phyloP scores from a whole-genome alignment of 2,113 vertebrate species.

The Oxyruncus cristatus region DNA sequence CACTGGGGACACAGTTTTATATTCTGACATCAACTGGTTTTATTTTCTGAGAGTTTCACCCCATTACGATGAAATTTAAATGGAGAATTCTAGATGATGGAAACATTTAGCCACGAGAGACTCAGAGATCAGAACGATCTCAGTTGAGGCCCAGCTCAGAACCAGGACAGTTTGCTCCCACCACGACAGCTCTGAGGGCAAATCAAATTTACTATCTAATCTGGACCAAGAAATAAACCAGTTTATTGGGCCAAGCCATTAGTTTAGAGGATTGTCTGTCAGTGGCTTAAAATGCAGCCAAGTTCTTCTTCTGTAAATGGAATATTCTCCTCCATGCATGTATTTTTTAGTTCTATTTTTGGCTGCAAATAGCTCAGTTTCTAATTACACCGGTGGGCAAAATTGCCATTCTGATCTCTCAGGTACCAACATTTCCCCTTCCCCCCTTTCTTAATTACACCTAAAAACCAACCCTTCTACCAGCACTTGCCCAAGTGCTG shows the following conservation, averaged over 20 bases:
- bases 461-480: no score
- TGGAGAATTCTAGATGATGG: background rate
- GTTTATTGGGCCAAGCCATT: conserved; percentile 19
- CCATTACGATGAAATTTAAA: background rate
- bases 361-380: conserved; percentile 54
- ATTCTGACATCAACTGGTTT: no score
- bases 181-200: conserved; percentile 17
- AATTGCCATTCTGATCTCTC: conserved; percentile 54
- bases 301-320: background rate
- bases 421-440: conserved; percentile 23
- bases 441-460: conserved; percentile 51
- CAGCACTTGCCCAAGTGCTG: conserved; percentile 46
- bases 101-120: background rate
- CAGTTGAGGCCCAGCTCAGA: background rate
- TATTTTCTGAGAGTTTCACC: no score
- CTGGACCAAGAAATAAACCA: conserved; percentile 36
- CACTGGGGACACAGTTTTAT: no score
- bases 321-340: background rate
- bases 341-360: conserved; percentile 21
- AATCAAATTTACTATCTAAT: conserved; percentile 30
- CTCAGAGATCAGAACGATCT: background rate
- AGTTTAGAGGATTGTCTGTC: background rate
- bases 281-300: background rate
- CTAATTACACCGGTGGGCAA: conserved; percentile 42
- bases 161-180: conserved; percentile 4